A percentile compares a stretch with the other conserved stretches of the same genome.
These are phyloP conservation scores for Colinus virginianus DNA, from an alignment of 2,113 vertebrate species.

Conservation along the genomic window DNA sequence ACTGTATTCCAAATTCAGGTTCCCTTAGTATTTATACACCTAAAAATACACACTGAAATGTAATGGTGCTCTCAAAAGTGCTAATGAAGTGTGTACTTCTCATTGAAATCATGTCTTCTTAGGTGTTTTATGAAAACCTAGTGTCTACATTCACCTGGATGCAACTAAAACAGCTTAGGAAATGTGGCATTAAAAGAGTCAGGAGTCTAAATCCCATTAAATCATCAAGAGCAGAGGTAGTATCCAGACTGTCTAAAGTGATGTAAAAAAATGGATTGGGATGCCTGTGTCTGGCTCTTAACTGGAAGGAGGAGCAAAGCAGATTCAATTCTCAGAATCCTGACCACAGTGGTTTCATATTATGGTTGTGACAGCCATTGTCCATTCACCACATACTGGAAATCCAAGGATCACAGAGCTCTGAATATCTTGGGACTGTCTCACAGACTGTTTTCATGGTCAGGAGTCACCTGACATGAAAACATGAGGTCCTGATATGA, in stretches of 20 bases:
- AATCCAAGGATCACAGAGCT: not conserved
- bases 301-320: not conserved
- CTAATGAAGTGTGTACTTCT: not conserved
- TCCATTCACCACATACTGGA: not conserved
- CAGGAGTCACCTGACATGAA: fast-evolving
- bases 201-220: not conserved
- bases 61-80: not conserved
- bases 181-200: not conserved
- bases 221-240: not conserved
- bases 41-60: not conserved
- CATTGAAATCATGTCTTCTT: not conserved
- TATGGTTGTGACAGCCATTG: not conserved
- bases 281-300: not conserved
- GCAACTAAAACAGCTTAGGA: not conserved
- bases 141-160: not conserved
- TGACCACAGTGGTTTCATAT: not conserved
- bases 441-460: not conserved
- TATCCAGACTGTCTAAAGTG: not conserved
- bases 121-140: not conserved
- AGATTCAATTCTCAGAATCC: not conserved
- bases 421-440: not conserved
- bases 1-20: not conserved
- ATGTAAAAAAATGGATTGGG: not conserved
- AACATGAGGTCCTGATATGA: not conserved
- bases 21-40: not conserved